Evolutionary conservation across 2,113 vertebrate species (phyloP).

Genomic region (Aptenodytes patagonicus): DNA sequence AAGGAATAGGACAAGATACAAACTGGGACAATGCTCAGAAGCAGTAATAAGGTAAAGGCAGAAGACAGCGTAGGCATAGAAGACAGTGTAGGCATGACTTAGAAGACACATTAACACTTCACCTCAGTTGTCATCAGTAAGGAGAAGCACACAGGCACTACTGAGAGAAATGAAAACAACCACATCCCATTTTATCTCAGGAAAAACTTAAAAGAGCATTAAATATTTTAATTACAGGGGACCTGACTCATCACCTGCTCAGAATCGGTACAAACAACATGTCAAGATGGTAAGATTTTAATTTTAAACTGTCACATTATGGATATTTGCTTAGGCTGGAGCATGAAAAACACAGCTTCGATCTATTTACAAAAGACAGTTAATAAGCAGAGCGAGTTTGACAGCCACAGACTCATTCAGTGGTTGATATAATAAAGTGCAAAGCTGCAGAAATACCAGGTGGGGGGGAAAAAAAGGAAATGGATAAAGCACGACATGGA

Average conservation of each 20-base stretch:
- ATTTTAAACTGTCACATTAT: slow-evolving; percentile 16
- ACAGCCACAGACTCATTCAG: background rate
- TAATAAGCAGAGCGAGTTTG: slow-evolving; percentile 12
- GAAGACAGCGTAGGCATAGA: background rate
- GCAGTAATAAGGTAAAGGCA: background rate
- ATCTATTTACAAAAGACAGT: background rate
- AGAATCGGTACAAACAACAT: background rate
- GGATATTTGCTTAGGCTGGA: slow-evolving; percentile 17
- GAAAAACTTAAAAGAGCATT: background rate
- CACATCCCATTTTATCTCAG: background rate
- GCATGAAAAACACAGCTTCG: background rate
- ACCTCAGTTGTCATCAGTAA: background rate
- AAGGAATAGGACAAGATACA: background rate
- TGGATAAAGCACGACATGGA: background rate
- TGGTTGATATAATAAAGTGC: background rate
- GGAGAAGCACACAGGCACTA: background rate
- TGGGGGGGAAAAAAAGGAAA: accelerated
- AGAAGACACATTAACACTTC: background rate
- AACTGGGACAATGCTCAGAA: background rate
- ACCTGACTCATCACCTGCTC: background rate
- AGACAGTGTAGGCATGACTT: background rate
- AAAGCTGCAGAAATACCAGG: background rate
- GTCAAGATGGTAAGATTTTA: slow-evolving; percentile 1
- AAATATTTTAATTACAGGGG: slow-evolving; percentile 34
- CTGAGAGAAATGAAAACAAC: background rate